Conservation (phyloP, 2,888 invertebrate genomes). For the Drosophila aldrichi region DNA sequence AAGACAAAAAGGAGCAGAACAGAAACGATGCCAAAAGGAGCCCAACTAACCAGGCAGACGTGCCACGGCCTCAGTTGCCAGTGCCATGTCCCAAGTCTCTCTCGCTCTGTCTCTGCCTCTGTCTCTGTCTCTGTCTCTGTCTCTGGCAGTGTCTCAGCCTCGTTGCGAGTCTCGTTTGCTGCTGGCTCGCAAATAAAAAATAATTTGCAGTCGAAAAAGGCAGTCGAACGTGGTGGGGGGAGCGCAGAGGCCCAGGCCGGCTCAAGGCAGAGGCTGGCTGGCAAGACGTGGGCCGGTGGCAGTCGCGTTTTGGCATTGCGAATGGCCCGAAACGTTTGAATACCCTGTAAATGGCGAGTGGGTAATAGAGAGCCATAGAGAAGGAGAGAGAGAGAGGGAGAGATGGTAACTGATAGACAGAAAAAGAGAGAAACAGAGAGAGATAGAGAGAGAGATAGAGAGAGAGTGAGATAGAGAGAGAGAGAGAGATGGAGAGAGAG, state of each 20-base stretch:
- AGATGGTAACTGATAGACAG: background rate
- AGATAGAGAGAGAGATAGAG: background rate
- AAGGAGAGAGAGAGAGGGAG: no score
- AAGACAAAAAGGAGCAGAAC: conserved; percentile 24
- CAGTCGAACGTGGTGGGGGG: conserved; percentile 33
- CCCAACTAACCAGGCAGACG: conserved; percentile 60
- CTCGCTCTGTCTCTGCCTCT: conserved; percentile 23
- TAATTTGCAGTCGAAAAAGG: conserved; percentile 76
- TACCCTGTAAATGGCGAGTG: conserved; percentile 16
- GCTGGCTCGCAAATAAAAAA: conserved; percentile 71
- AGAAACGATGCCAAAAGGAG: conserved; percentile 42
- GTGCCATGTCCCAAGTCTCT: conserved; percentile 8
- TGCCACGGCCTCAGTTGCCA: conserved; percentile 47
- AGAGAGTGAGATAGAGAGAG: no score
- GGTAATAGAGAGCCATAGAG: background rate
- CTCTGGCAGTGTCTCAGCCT: conserved; percentile 26
- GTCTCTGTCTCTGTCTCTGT: conserved; percentile 28
- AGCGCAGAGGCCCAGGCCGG: background rate
- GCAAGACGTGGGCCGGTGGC: conserved; percentile 24
- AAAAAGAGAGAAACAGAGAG: no score
- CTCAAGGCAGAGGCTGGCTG: conserved; percentile 15
- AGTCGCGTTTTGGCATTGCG: background rate
- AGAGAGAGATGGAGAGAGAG: no score
- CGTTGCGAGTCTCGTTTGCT: conserved; percentile 35
- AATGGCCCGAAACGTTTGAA: background rate